Conservation (phyloP, 1,140 invertebrate genomes). For the Drosophila burlai region DNA sequence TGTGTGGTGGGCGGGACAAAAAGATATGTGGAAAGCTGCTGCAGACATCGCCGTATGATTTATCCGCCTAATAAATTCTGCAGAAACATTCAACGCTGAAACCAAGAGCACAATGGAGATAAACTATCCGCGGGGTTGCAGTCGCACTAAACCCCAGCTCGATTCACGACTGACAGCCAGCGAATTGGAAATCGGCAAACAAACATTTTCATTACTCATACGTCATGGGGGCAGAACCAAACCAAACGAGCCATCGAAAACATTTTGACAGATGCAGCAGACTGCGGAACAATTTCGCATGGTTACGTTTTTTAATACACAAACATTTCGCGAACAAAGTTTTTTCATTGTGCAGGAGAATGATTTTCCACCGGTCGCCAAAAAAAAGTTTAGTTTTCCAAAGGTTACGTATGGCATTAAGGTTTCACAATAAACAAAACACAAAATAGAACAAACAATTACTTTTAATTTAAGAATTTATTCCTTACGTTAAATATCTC, state of each 20-base stretch:
- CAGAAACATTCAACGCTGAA: constrained; percentile 16
- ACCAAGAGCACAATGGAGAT: constrained; percentile 28
- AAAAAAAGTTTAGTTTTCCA: background rate
- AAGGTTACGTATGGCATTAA: too few species aligned
- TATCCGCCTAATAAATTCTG: constrained; percentile 54
- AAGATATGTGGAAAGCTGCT: constrained; percentile 3
- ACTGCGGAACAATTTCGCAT: constrained; percentile 53
- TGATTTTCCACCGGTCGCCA: background rate
- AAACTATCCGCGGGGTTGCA: constrained; percentile 8
- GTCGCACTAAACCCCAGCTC: constrained; percentile 15
- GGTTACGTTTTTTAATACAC: constrained; percentile 50
- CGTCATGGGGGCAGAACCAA: constrained; percentile 45
- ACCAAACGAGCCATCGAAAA: constrained; percentile 47
- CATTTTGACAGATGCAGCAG: constrained; percentile 48
- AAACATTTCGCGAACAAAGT: constrained; percentile 50
- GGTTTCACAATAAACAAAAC: background rate
- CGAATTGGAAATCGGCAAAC: constrained; percentile 59
- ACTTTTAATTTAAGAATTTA: background rate
- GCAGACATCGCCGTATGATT: constrained; percentile 44
- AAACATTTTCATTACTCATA: constrained; percentile 72
- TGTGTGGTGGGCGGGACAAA: background rate
- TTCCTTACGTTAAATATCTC: background rate
- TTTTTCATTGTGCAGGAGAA: constrained; percentile 35
- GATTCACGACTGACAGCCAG: constrained; percentile 51
- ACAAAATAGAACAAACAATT: too few species aligned